These are phyloP conservation scores for Antheraea assamensis DNA, from an alignment of 2,888 invertebrate species.

Conservation along the genomic window DNA sequence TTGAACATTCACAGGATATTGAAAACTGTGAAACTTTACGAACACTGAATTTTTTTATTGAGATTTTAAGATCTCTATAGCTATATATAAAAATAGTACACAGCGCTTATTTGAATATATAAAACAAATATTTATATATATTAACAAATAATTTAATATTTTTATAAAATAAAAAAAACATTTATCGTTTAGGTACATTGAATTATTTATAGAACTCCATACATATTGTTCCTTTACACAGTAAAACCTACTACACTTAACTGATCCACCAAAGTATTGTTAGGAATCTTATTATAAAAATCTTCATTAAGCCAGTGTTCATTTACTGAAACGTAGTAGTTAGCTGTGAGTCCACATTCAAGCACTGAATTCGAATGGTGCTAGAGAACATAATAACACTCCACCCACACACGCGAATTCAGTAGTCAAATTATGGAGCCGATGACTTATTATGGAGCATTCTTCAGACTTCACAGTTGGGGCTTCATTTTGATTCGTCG, in stretches of 20 bases:
- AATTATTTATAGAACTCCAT: neutral
- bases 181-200: too few species aligned
- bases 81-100: neutral
- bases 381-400: constrained; percentile 81
- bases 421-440: constrained; percentile 81
- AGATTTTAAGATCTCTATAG: too few species aligned
- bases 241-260: neutral
- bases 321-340: neutral
- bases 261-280: neutral
- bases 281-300: neutral
- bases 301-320: neutral
- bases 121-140: too few species aligned
- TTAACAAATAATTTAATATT: neutral
- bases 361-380: constrained; percentile 88
- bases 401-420: constrained; percentile 86
- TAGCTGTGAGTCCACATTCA: constrained; percentile 65
- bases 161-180: neutral
- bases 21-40: too few species aligned
- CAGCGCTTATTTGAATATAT: neutral
- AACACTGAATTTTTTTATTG: too few species aligned
- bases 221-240: neutral
- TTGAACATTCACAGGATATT: too few species aligned
- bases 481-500: neutral
- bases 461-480: constrained; percentile 6
- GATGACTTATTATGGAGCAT: neutral